A percentile compares a stretch with the other conserved stretches of the same genome.
Evolutionary conservation across 2,797 vertebrate species (phyloP).

Genomic region (Propithecus perrieri): DNA sequence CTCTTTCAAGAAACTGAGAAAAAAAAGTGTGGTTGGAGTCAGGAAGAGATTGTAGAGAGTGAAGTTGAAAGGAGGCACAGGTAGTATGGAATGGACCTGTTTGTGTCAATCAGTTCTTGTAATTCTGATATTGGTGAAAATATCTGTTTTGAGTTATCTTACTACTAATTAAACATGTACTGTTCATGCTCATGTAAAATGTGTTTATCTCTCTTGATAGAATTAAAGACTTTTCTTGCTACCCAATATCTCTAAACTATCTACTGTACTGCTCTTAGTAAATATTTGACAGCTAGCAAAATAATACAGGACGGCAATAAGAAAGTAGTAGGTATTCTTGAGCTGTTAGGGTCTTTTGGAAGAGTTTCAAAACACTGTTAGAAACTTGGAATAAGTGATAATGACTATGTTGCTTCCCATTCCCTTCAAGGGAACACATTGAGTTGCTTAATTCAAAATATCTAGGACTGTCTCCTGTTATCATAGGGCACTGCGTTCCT

Average conservation of each 20-base stretch:
- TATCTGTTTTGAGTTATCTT: neutral
- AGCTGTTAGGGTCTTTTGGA: neutral
- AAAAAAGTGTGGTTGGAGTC: neutral
- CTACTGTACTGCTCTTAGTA: neutral
- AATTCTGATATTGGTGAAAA: neutral
- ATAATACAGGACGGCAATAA: neutral
- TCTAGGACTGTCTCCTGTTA: constrained; percentile 50
- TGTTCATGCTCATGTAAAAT: neutral
- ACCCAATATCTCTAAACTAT: neutral
- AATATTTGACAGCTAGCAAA: constrained; percentile 31
- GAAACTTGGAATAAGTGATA: constrained; percentile 45
- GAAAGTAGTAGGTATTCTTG: constrained; percentile 7
- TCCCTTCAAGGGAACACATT: constrained; percentile 39
- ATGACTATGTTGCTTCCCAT: constrained; percentile 46
- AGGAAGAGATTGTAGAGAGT: neutral
- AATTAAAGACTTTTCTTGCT: neutral
- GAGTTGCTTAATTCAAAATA: constrained; percentile 61
- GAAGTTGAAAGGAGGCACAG: neutral
- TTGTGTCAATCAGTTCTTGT: neutral
- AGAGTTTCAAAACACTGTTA: neutral
- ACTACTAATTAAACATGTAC: neutral
- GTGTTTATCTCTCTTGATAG: neutral
- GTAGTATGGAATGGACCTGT: neutral
- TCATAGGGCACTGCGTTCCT: constrained; percentile 56
- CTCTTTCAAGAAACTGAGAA: neutral